These are phyloP conservation scores for Gracilinanus agilis DNA, from an alignment of 2,113 vertebrate genomes.

Conservation along the genomic window DNA sequence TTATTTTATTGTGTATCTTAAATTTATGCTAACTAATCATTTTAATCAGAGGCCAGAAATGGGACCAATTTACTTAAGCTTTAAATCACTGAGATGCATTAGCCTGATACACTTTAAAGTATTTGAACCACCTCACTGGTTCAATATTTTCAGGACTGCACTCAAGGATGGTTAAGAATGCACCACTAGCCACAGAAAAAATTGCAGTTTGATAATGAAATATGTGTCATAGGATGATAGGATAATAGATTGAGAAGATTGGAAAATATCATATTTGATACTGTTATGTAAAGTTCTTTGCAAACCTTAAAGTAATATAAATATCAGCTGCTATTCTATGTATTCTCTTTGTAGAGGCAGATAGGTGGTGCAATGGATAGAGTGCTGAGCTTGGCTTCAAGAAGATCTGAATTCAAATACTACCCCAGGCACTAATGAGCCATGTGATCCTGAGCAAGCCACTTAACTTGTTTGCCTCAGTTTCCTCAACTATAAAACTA, in stretches of 20 bases:
- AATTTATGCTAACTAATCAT: slow-evolving; percentile 46
- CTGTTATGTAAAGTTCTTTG: too few relatives aligned
- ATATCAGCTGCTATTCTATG: too few relatives aligned
- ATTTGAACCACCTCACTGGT: slow-evolving; percentile 25
- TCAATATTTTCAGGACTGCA: slow-evolving; percentile 40
- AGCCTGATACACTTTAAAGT: slow-evolving; percentile 37
- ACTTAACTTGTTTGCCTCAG: too few relatives aligned
- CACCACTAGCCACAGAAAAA: not conserved
- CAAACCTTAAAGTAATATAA: too few relatives aligned
- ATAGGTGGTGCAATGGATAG: too few relatives aligned
- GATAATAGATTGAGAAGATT: not conserved
- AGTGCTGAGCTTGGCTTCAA: too few relatives aligned
- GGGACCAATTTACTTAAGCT: slow-evolving; percentile 17
- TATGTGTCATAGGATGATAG: not conserved
- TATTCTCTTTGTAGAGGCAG: too few relatives aligned
- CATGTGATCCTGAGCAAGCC: too few relatives aligned
- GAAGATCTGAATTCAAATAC: too few relatives aligned
- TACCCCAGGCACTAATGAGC: too few relatives aligned
- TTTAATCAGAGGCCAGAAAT: slow-evolving; percentile 47
- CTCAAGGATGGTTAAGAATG: slow-evolving; percentile 41
- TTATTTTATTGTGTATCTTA: slow-evolving; percentile 11
- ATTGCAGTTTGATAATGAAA: not conserved
- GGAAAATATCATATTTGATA: too few relatives aligned
- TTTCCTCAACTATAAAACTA: too few relatives aligned
- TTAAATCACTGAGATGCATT: slow-evolving; percentile 11